Percentiles rank a stretch among this genome's conserved stretches.
phyloP scores from a whole-genome alignment of 1,140 invertebrate genomes.

The Magallana gigas region DNA sequence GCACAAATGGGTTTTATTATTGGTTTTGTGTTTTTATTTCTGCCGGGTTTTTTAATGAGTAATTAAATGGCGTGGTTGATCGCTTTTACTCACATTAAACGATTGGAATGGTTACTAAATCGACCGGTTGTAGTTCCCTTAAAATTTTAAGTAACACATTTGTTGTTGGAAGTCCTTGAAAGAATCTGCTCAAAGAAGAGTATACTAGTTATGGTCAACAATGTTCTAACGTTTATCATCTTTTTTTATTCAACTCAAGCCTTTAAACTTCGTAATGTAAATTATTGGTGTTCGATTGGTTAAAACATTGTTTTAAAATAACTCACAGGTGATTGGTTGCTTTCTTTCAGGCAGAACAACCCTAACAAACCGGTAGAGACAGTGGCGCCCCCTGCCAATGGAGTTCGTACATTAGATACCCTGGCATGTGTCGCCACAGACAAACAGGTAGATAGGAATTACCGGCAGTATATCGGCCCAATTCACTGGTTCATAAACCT shows the following conservation, averaged over 20 bases:
- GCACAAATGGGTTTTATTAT: not conserved
- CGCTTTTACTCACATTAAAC: constrained; percentile 6
- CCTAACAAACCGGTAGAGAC: constrained; percentile 3
- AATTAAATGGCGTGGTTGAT: not conserved
- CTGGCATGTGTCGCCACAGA: constrained; percentile 59
- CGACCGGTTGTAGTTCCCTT: no score
- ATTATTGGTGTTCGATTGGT: not conserved
- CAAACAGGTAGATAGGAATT: constrained; percentile 53
- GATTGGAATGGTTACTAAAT: not conserved
- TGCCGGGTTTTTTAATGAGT: not conserved
- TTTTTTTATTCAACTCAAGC: no score
- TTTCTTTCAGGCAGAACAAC: constrained; percentile 25
- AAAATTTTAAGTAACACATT: no score
- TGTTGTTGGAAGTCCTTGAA: no score
- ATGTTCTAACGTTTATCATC: no score
- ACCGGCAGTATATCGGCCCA: not conserved
- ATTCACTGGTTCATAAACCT: not conserved
- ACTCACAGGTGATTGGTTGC: not conserved
- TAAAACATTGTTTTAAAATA: not conserved
- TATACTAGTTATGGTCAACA: no score
- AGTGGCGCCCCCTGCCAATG: constrained; percentile 17
- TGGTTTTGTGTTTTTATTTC: not conserved
- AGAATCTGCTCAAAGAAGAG: no score
- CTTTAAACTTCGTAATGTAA: no score
- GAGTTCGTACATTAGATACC: constrained; percentile 56